Evolutionary conservation across 2,113 vertebrate species (phyloP), one percentile per base, ranked within the genome.

Genomic region (Eclectus roratus): DNA sequence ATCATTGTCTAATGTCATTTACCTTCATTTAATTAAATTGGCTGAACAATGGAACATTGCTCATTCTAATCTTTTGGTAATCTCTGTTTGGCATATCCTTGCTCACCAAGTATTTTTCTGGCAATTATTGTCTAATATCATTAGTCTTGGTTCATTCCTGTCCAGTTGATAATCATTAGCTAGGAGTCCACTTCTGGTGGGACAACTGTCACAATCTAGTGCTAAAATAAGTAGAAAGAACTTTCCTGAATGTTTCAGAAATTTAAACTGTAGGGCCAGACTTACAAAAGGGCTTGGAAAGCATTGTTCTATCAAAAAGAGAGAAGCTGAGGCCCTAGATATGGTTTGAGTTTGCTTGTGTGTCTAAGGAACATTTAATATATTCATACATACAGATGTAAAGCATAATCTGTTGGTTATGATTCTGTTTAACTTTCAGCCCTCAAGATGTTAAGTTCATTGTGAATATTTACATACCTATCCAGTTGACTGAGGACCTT

Each of bases 21-120:
- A 71, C 93, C 91, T 92, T 85, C 58, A 85, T 94, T 96, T 88
- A n/a, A 80, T 74, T 35, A 68, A 68, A 14, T 4, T 69, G 93
- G 11, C 47, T 76, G 89, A 85, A 50, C 52, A 92, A 21, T 46
- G 31, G 50, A 35, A 27, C 47, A 44, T 80, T 96, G 85, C 68
- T 94, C 60, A 70, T 82, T 70, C 15, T 85, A 78, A 78, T 89
- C 80, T 94, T 74, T 64, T 92, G 80, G 50, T 71, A 71, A 64
- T 94, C 87, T 89, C 70, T 80, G 35, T 64, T 88, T 93, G 91
- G 91, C 71, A 55, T 71, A 50, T 85, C 85, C 88, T 63, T 72
- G 17, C 79, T 92, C 19, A 41, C 78, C 37, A 27, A 49, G 49
- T 50, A 56, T 72, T 94, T 93, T 66, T 89, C 88, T 92, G 72